Evolutionary conservation across 2,888 invertebrate species (phyloP).

Genomic region (Stictocephala bisonia): DNA sequence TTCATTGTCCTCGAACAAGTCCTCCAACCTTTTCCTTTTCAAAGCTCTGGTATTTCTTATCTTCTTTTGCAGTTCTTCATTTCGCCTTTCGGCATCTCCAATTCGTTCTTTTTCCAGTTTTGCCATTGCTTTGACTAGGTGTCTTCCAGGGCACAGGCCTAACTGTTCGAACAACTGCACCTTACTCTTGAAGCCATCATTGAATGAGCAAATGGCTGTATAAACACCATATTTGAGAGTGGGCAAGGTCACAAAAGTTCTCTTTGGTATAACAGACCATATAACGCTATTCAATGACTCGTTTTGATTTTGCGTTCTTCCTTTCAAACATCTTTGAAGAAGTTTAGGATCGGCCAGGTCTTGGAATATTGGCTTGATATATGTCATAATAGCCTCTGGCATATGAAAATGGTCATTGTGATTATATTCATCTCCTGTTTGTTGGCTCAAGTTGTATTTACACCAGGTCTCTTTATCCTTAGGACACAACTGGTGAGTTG

Average conservation of each 20-base stretch:
- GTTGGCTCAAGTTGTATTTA: constrained; percentile 8
- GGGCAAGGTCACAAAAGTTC: constrained; percentile 37
- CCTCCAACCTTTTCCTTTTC: no score
- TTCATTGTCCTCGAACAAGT: no score
- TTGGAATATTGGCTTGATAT: constrained; percentile 14
- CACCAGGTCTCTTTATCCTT: constrained; percentile 48
- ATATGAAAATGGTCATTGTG: constrained; percentile 15
- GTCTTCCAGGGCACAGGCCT: no score
- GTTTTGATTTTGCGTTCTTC: constrained; percentile 14
- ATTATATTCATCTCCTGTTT: background rate
- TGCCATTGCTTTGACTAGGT: no score
- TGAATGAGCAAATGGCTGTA: background rate
- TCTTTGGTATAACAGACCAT: constrained; percentile 19
- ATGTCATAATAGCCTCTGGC: background rate
- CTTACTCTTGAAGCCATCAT: constrained; percentile 6
- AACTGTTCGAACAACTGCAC: background rate
- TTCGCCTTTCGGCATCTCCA: no score
- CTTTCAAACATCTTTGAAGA: background rate
- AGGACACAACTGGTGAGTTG: constrained; percentile 46
- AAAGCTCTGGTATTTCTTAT: no score
- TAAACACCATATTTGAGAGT: constrained; percentile 14
- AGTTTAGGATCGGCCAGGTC: background rate
- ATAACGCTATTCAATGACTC: constrained; percentile 33
- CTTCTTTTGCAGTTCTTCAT: no score
- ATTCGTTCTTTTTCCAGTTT: no score